Evolutionary conservation across 2,888 invertebrate species (phyloP).

Genomic region (Protodeltote pygarga): DNA sequence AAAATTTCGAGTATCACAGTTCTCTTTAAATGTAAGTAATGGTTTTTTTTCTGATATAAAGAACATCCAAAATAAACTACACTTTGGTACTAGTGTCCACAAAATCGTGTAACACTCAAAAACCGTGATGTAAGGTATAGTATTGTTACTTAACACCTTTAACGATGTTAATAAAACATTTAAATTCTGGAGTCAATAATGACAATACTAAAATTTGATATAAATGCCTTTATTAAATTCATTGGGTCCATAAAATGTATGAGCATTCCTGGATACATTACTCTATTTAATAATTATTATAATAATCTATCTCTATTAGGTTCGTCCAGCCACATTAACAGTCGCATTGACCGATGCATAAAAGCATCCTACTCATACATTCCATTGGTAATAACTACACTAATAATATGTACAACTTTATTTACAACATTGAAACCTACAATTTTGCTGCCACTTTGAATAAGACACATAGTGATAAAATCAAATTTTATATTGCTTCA

Average conservation of each 20-base stretch:
- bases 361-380: slow-evolving; percentile 71
- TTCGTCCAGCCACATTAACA: slow-evolving; percentile 66
- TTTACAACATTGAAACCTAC: slow-evolving; percentile 69
- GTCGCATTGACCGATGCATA: slow-evolving; percentile 67
- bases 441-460: slow-evolving; percentile 67
- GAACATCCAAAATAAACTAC: slow-evolving; percentile 47
- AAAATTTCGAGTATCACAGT: slow-evolving; percentile 55
- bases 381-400: slow-evolving; percentile 75
- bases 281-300: slow-evolving; percentile 50
- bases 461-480: slow-evolving; percentile 51
- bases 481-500: slow-evolving; percentile 57
- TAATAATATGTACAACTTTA: slow-evolving; percentile 73
- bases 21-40: slow-evolving; percentile 44
- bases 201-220: slow-evolving; percentile 34
- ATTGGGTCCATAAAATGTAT: slow-evolving; percentile 36
- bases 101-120: slow-evolving; percentile 33
- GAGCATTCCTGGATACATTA: slow-evolving; percentile 45
- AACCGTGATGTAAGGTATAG: slow-evolving; percentile 22
- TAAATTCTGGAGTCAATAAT: slow-evolving; percentile 42
- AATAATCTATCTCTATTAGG: slow-evolving; percentile 32
- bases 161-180: slow-evolving; percentile 34
- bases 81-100: slow-evolving; percentile 35
- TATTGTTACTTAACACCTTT: slow-evolving; percentile 20
- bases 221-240: slow-evolving; percentile 49
- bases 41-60: slow-evolving; percentile 41